Evolutionary conservation across 2,888 invertebrate species (phyloP).

Genomic region (Leucoptera coffeella): DNA sequence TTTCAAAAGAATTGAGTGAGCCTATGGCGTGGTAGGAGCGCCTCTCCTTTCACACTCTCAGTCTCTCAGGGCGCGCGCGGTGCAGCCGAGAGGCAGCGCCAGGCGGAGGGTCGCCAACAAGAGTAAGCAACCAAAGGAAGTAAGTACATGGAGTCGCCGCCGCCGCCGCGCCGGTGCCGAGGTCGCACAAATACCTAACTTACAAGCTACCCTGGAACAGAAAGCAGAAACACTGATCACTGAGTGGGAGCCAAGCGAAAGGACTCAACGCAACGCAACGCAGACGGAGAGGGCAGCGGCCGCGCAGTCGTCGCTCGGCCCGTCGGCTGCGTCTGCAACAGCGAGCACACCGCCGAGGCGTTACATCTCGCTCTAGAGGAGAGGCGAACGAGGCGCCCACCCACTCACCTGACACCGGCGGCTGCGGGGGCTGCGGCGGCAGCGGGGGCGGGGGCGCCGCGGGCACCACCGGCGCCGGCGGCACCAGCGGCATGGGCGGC

Average conservation of each 20-base stretch:
- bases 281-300: conserved; percentile 9
- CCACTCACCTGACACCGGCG: conserved; percentile 3
- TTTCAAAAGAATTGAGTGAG: too few relatives aligned
- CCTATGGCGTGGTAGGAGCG: too few relatives aligned
- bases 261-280: too few relatives aligned
- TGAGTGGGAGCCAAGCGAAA: conserved; percentile 12
- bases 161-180: conserved; percentile 13
- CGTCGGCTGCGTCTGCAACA: conserved; percentile 10
- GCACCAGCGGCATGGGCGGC: conserved; percentile 4
- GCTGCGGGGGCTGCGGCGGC: conserved; percentile 6
- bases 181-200: conserved; percentile 41
- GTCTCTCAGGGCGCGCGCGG: too few relatives aligned
- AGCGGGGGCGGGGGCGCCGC: conserved; percentile 7
- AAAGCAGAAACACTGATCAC: conserved; percentile 47
- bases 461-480: conserved; percentile 4
- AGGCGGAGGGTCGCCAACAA: too few relatives aligned
- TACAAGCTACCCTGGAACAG: conserved; percentile 46
- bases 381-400: conserved; percentile 3
- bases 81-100: too few relatives aligned
- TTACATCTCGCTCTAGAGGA: conserved; percentile 5
- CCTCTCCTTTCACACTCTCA: too few relatives aligned
- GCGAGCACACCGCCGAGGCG: conserved; percentile 8
- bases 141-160: conserved; percentile 9
- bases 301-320: too few relatives aligned
- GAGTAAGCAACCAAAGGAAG: too few relatives aligned